Evolutionary conservation across 2,888 invertebrate species (phyloP).

Genomic region (Lathronympha strigana): DNA sequence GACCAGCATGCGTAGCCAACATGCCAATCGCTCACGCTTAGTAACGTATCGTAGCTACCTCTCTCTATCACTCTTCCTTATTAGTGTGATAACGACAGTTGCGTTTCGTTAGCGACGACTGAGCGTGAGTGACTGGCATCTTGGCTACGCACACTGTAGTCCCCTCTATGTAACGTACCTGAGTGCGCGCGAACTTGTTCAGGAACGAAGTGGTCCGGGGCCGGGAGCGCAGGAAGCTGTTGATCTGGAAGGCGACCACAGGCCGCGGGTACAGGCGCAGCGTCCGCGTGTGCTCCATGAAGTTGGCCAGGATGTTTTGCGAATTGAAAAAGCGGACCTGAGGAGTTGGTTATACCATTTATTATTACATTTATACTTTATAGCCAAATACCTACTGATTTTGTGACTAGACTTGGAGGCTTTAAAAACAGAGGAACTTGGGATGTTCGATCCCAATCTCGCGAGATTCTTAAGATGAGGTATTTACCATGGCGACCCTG

Average conservation of each 20-base stretch:
- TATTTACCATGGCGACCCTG: constrained; percentile 95
- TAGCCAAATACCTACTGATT: not conserved
- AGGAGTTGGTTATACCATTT: constrained; percentile 8
- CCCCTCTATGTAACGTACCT: constrained; percentile 81
- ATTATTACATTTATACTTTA: not conserved
- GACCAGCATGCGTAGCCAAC: no score
- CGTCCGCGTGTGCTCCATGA: constrained; percentile 98
- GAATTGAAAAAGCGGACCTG: constrained; percentile 99
- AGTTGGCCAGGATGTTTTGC: constrained; percentile 97
- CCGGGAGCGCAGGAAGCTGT: constrained; percentile 97
- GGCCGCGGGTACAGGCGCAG: constrained; percentile 98
- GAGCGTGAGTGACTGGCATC: no score
- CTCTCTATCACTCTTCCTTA: no score
- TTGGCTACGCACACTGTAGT: no score
- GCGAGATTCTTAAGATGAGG: no score
- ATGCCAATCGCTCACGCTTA: no score
- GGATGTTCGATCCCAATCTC: no score
- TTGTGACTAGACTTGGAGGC: no score
- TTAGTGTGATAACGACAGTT: no score
- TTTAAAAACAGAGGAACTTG: no score
- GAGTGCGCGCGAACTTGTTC: constrained; percentile 96
- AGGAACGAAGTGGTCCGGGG: constrained; percentile 95
- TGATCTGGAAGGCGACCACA: constrained; percentile 99
- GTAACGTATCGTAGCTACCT: no score
- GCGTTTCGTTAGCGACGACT: no score